Base-by-base conservation (phyloP, 2,888 invertebrate species). In the Leucophenga montana region DNA sequence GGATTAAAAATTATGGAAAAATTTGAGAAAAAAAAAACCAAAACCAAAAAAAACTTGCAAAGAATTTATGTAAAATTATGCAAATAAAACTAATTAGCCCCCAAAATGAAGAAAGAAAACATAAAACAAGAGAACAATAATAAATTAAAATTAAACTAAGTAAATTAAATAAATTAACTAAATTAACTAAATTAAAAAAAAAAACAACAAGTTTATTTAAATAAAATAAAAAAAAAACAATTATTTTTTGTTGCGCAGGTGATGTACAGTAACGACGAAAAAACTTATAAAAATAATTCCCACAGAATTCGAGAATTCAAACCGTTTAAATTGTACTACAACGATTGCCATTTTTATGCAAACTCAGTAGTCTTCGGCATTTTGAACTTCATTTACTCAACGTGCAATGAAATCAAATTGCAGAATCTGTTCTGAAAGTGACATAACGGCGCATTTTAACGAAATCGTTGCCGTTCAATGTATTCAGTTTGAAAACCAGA, bases 21-120 rank as follows among this genome's bases (percentile, higher is more conserved):
- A 31, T 50, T 31, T 54, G 20, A 70, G 73, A 75, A 73, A 16
- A 46, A 78, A 69, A 72, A 62, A 46, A 66, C 48, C 69, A 53
- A 66, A 16, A 1, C 20, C 44, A 66, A 44, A 66, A 31, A 67
- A 67, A 61, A 57, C 67, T 54, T 59, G 59, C 57, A 54, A 50
- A 50, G 68, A 69, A 70, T 69, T 67, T 70, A 68, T 70, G 48
- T 56, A 64, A 64, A 64, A 64, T 61, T 31, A 66, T 48, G 48
- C 33, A 62, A 6, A 66, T 54, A 31, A 53, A 20, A 46, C 16
- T 6, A 14, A 22, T 39, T 68, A 57, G 56, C 39, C n/a, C 44
- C 16, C 44, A 20, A 53, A 20, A 27, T 57, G 64, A 67, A 48
- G 22, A 27, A 14, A 27, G 4, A 18, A 64, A 64, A 64, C 3